Evolutionary conservation across 2,797 vertebrate species (phyloP).

Genomic region (Enteromius treurensis): DNA sequence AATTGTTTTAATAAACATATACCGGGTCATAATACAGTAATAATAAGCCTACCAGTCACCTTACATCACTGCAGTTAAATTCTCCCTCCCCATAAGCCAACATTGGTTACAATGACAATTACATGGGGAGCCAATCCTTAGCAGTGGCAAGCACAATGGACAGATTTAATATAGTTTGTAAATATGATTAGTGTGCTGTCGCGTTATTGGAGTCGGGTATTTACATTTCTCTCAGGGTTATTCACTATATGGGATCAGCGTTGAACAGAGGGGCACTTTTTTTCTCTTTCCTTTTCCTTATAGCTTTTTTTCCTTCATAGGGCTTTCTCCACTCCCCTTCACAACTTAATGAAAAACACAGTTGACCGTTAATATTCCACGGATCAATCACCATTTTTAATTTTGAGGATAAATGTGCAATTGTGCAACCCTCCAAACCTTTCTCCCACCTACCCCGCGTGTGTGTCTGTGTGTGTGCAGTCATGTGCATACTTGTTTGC

Average conservation of each 20-base stretch:
- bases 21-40: slow-evolving; percentile 99
- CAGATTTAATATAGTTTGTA: slow-evolving; percentile 99
- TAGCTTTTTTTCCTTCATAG: slow-evolving; percentile 70
- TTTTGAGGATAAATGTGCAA: slow-evolving; percentile 85
- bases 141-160: slow-evolving; percentile 92
- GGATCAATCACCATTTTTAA: slow-evolving; percentile 93
- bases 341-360: slow-evolving; percentile 92
- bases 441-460: slow-evolving; percentile 67
- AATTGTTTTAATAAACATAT: slow-evolving; percentile 99
- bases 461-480: slow-evolving; percentile 42
- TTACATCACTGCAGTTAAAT: slow-evolving; percentile 99
- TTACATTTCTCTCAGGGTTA: slow-evolving; percentile 98
- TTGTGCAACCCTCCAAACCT: slow-evolving; percentile 81
- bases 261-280: slow-evolving; percentile 87
- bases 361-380: slow-evolving; percentile 91
- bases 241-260: slow-evolving; percentile 91
- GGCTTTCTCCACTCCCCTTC: slow-evolving; percentile 72
- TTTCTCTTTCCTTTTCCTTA: slow-evolving; percentile 77
- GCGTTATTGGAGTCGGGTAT: slow-evolving; percentile 96
- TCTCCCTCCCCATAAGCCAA: slow-evolving; percentile 95
- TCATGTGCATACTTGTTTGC: slow-evolving; percentile 55
- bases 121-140: slow-evolving; percentile 90
- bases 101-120: slow-evolving; percentile 97
- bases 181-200: slow-evolving; percentile 99
- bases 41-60: slow-evolving; percentile 99